Conservation (phyloP, 2,888 invertebrate species). For the Andrena haemorrhoa region DNA sequence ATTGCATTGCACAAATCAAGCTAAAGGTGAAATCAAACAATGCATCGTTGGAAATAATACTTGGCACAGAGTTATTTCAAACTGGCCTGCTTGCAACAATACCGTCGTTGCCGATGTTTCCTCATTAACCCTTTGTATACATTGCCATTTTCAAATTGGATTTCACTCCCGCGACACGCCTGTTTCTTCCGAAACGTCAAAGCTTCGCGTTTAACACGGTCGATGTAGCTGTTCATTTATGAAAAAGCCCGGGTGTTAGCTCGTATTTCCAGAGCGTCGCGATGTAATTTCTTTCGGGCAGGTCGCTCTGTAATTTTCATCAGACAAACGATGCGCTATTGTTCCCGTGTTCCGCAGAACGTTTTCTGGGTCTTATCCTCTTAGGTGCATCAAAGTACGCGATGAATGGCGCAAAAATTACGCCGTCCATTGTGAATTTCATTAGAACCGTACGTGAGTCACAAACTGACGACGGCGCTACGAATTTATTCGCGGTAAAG, state of each 20-base stretch:
- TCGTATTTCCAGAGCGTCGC: constrained; percentile 33
- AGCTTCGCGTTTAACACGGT: constrained; percentile 36
- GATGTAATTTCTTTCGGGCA: constrained; percentile 52
- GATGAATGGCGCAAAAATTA: constrained; percentile 55
- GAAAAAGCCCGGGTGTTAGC: constrained; percentile 37
- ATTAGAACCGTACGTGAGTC: constrained; percentile 23
- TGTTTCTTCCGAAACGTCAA: constrained; percentile 4
- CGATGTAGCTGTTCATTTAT: constrained; percentile 54
- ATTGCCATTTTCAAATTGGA: not conserved
- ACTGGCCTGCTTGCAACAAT: no score
- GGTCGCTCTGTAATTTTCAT: constrained; percentile 59
- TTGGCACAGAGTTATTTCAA: no score
- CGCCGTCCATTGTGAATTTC: constrained; percentile 42
- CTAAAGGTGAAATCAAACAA: no score
- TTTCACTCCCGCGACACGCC: not conserved
- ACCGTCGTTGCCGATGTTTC: not conserved
- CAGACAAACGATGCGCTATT: constrained; percentile 56
- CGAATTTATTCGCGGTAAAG: constrained; percentile 1
- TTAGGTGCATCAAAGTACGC: constrained; percentile 44
- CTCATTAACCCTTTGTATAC: not conserved
- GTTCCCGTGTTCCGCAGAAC: constrained; percentile 32
- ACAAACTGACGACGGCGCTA: not conserved
- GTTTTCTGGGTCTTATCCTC: constrained; percentile 53
- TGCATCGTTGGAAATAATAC: no score
- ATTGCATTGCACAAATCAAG: no score